These are phyloP conservation scores for Zeuzera pyrina DNA, from an alignment of 2,888 invertebrate species.

Conservation along the genomic window DNA sequence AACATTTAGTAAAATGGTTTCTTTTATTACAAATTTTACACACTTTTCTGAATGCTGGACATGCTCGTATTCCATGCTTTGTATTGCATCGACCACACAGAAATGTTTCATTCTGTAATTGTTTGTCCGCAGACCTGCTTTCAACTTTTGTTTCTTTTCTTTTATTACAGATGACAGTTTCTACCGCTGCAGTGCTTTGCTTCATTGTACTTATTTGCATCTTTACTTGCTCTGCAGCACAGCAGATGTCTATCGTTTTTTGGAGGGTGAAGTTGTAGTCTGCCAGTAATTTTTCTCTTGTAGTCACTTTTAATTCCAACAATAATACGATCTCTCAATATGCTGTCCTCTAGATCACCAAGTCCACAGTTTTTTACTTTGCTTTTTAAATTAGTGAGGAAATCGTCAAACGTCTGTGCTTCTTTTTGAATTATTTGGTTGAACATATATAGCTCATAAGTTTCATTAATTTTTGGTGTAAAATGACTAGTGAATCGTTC, in stretches of 20 bases:
- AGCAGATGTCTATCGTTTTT: conserved; percentile 12
- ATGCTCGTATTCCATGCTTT: conserved; percentile 7
- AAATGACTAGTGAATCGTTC: conserved; percentile 8
- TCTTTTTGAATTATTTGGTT: conserved; percentile 14
- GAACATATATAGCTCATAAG: conserved; percentile 14
- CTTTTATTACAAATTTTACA: conserved; percentile 7
- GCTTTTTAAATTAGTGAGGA: conserved; percentile 14
- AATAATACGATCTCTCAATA: conserved; percentile 17
- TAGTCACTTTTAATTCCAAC: conserved; percentile 13
- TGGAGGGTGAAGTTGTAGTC: conserved; percentile 9
- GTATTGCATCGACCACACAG: conserved; percentile 7
- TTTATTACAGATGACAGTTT: conserved; percentile 5
- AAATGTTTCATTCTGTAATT: conserved; percentile 4
- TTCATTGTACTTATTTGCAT: conserved; percentile 8
- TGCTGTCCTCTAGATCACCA: conserved; percentile 14
- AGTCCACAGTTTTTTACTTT: conserved; percentile 16
- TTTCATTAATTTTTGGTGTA: conserved; percentile 10
- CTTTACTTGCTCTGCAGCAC: conserved; percentile 12
- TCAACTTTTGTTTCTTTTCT: conserved; percentile 3
- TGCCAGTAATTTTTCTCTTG: conserved; percentile 12
- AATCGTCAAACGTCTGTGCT: conserved; percentile 13
- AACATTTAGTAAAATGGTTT: conserved; percentile 6
- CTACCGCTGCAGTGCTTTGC: conserved; percentile 5
- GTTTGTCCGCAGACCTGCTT: too few species aligned
- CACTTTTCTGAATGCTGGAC: conserved; percentile 7